Evolutionary conservation across 2,888 invertebrate genomes (phyloP), one percentile per base, ranked within the genome.

Genomic region (Tenthredo livida): DNA sequence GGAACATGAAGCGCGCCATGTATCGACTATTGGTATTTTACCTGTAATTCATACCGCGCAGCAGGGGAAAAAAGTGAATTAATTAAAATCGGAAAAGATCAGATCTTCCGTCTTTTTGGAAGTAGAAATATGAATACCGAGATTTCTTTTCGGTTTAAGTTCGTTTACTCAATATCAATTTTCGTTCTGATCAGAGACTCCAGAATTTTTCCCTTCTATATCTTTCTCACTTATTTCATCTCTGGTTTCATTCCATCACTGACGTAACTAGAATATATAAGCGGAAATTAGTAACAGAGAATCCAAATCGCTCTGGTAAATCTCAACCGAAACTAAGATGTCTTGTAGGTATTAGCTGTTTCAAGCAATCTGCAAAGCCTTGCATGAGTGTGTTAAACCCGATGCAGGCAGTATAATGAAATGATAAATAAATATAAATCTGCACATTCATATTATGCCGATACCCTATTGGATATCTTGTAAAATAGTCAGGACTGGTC

Each of bases 121-220:
- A 73, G 40, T 25, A 21, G 21, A 4, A 43, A 43, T 73, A 25
- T 43, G 43, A n/a, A 43, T 73, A 73, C 9, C 21, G 43, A 40
- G 21, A 2, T 43, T 43, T 73, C 9, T 73, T n/a, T 40, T 73
- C 21, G 4, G 43, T 40, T 43, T 10, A n/a, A 72, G 37, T 72
- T 40, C 72, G 43, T 33, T 50, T 17, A 73, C 21, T 40, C 12
- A 43, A 43, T 73, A 43, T 73, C 72, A 73, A 73, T 40, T 73
- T 73, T 73, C 72, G 72, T 73, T 21, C n/a, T 43, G 17, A 21
- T 43, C 37, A 73, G 25, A 25, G 40, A 37, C 40, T 72, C 17
- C n/a, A 33, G 29, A 54, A 17, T 29, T 33, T 54, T 29, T n/a
- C 4, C 47, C 47, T 10, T 10, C 25, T 15, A 12, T n/a, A 17